phyloP scores from a whole-genome alignment of 2,888 invertebrate species.

The Drosophila seclusa region DNA sequence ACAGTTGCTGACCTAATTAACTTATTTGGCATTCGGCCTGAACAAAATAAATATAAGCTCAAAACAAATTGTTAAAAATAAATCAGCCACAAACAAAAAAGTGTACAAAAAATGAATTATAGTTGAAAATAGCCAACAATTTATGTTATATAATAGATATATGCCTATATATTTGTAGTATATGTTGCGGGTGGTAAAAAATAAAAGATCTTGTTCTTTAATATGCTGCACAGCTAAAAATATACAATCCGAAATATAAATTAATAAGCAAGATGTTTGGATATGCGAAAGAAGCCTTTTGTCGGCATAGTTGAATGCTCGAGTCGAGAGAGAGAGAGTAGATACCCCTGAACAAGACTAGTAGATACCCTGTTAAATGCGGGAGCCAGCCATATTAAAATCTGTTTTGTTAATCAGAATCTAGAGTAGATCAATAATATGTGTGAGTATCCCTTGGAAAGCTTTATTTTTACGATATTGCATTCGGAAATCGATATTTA shows the following conservation, averaged over 20 bases:
- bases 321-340: not conserved
- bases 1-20: slow-evolving; percentile 80
- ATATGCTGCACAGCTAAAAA: not conserved
- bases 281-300: not conserved
- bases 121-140: slow-evolving; percentile 24
- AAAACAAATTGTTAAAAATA: slow-evolving; percentile 60
- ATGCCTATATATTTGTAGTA: not conserved
- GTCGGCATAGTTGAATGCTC: not conserved
- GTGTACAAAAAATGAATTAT: slow-evolving; percentile 9
- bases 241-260: not conserved
- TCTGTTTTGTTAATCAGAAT: too few species aligned
- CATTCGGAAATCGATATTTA: not conserved
- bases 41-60: slow-evolving; percentile 32
- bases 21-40: slow-evolving; percentile 61
- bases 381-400: not conserved
- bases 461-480: not conserved
- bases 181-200: not conserved
- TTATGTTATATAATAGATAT: not conserved
- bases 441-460: not conserved
- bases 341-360: not conserved
- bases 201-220: not conserved
- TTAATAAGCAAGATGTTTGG: not conserved
- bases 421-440: not conserved
- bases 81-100: slow-evolving; percentile 16
- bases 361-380: not conserved